phyloP scores from a whole-genome alignment of 2,888 invertebrate genomes.

The Belgica antarctica region DNA sequence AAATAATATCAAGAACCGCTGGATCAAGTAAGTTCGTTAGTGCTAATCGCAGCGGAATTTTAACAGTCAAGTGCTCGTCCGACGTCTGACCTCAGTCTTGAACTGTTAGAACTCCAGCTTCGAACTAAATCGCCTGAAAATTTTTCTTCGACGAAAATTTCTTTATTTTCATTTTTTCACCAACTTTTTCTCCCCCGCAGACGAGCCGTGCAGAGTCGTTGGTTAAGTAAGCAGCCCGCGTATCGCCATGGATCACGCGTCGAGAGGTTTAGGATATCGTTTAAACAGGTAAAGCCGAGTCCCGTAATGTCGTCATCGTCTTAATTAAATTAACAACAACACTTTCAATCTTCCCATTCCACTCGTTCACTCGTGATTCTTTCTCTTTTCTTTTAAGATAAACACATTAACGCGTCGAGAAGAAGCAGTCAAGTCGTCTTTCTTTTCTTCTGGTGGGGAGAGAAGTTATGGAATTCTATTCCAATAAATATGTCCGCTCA shows the following conservation, averaged over 20 bases:
- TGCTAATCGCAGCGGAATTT: too few relatives aligned
- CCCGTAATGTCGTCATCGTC: constrained; percentile 4
- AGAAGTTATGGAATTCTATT: constrained; percentile 36
- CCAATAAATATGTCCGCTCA: constrained; percentile 10
- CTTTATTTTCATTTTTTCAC: not conserved
- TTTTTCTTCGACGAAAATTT: not conserved
- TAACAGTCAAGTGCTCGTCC: too few relatives aligned
- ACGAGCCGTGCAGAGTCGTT: not conserved
- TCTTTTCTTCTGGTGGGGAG: not conserved
- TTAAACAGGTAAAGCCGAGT: not conserved
- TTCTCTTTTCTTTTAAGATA: not conserved
- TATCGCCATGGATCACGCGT: not conserved
- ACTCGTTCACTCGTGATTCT: not conserved
- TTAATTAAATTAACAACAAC: constrained; percentile 12
- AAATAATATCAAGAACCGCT: too few relatives aligned
- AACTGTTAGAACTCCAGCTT: too few relatives aligned
- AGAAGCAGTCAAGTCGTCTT: not conserved
- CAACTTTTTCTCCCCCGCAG: not conserved
- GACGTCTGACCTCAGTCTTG: too few relatives aligned
- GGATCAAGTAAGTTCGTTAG: too few relatives aligned
- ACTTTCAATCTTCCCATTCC: not conserved
- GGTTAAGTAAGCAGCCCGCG: not conserved
- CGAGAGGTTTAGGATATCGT: not conserved
- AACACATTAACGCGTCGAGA: not conserved
- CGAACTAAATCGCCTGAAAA: not conserved